These are phyloP conservation scores for Melinopterus prodromus DNA, from an alignment of 2,888 invertebrate species.

Conservation along the genomic window DNA sequence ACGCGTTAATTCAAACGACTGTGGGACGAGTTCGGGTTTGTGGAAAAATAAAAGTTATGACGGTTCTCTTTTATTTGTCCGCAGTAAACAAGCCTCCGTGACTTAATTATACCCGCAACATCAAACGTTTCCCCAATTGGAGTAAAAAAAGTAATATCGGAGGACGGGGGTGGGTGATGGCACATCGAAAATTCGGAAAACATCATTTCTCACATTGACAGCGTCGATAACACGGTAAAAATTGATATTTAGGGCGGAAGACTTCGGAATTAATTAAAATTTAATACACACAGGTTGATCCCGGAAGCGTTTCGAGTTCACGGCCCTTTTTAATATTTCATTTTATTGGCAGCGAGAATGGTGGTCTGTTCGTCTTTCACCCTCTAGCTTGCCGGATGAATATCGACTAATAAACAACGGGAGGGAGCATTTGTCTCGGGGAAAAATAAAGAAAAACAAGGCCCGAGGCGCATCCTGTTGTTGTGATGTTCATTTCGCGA, in stretches of 20 bases:
- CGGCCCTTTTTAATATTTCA: not conserved
- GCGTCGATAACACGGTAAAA: not conserved
- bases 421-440: not conserved
- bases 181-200: not conserved
- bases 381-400: not conserved
- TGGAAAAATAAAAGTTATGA: not conserved
- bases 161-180: not conserved
- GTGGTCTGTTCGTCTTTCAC: not conserved
- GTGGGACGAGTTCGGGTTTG: not conserved
- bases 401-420: constrained; percentile 4
- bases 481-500: not conserved
- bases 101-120: not conserved
- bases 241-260: not conserved
- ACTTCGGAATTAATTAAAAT: not conserved
- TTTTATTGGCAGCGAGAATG: not conserved
- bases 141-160: not conserved
- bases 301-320: not conserved
- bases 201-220: not conserved
- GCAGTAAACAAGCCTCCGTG: not conserved
- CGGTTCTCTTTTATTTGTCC: not conserved
- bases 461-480: not conserved
- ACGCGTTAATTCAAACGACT: not conserved
- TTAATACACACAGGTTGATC: constrained; percentile 4
- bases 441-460: not conserved
- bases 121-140: not conserved